phyloP scores from a whole-genome alignment of 2,888 invertebrate genomes.

The Eubasilissa splendida region DNA sequence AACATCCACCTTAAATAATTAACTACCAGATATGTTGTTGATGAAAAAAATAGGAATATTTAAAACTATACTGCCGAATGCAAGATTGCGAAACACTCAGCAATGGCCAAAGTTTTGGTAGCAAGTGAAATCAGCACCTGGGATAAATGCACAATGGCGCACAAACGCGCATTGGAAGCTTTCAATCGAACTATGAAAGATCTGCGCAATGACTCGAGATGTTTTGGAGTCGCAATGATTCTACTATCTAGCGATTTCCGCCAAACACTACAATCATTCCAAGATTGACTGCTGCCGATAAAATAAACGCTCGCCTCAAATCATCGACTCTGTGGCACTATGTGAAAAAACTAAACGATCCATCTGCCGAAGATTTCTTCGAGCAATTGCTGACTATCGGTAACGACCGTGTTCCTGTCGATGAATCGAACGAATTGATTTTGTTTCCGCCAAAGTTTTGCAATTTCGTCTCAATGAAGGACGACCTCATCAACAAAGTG shows the following conservation, averaged over 20 bases:
- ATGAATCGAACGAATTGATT: too few species aligned
- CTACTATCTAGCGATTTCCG: neutral
- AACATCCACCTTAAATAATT: too few species aligned
- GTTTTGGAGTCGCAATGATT: conserved; percentile 3
- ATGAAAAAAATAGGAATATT: too few species aligned
- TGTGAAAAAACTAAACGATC: too few species aligned
- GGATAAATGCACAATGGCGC: conserved; percentile 1
- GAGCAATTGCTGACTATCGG: too few species aligned
- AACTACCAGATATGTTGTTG: too few species aligned
- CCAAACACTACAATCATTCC: neutral
- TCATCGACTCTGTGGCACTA: neutral
- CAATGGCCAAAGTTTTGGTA: neutral
- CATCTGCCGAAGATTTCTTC: too few species aligned
- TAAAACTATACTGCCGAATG: neutral
- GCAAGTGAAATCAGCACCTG: neutral
- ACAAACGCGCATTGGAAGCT: too few species aligned
- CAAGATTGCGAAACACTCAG: neutral
- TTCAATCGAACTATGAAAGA: neutral
- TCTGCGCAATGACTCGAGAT: neutral
- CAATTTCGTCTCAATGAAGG: too few species aligned
- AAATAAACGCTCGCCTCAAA: neutral
- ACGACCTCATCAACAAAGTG: too few species aligned
- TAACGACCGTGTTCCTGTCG: too few species aligned
- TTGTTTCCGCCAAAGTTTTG: too few species aligned
- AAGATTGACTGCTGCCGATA: neutral